Conservation (phyloP, 2,113 vertebrate species). For the Hemiscyllium ocellatum region DNA sequence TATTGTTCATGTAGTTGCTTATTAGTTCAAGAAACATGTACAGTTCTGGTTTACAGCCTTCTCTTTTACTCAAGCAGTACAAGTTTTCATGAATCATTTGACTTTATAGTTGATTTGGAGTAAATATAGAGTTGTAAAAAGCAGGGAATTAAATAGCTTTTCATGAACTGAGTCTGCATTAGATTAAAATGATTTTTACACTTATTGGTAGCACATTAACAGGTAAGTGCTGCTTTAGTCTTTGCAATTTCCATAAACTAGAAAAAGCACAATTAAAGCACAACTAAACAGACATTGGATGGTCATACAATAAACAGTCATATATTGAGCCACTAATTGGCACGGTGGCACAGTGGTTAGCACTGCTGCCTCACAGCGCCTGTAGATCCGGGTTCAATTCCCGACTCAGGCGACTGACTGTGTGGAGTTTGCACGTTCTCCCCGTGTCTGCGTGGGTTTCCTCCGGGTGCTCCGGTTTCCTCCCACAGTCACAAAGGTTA, state of each 20-base stretch:
- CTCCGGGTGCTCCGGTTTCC: too few relatives aligned
- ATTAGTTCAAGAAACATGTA: neutral
- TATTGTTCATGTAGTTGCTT: neutral
- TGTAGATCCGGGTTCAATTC: too few relatives aligned
- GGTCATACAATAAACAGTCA: neutral
- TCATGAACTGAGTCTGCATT: neutral
- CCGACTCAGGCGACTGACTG: too few relatives aligned
- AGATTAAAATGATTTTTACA: neutral
- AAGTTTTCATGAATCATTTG: neutral
- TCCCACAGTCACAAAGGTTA: too few relatives aligned
- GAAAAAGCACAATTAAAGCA: neutral
- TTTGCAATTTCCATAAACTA: neutral
- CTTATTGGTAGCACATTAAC: neutral
- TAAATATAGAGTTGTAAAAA: neutral
- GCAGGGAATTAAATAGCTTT: neutral
- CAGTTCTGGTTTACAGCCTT: neutral
- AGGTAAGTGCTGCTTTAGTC: neutral
- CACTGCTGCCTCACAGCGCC: too few relatives aligned
- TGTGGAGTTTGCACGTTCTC: too few relatives aligned
- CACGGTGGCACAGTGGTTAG: too few relatives aligned
- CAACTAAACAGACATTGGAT: neutral
- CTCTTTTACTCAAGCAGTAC: neutral
- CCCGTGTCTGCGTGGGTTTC: too few relatives aligned
- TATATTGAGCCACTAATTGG: neutral
- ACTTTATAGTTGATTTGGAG: neutral